phyloP scores from a whole-genome alignment of 2,797 vertebrate genomes.

The Knipowitschia caucasica region DNA sequence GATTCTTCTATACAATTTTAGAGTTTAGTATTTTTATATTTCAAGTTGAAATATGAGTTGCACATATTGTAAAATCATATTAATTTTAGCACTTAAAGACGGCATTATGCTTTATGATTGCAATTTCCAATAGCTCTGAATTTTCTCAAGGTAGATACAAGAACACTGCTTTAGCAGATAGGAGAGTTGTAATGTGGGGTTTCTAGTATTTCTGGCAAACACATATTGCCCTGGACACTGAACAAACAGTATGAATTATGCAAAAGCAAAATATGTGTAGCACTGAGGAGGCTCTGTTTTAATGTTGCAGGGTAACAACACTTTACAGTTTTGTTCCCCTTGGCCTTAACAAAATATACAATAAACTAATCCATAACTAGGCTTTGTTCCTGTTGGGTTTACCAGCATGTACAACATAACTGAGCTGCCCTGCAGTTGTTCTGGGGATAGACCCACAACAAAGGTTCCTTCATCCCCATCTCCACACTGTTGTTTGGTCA shows the following conservation, averaged over 20 bases:
- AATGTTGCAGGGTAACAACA: conserved; percentile 15
- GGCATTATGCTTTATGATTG: too few relatives aligned
- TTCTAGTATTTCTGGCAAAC: conserved; percentile 3
- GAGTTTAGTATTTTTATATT: conserved; percentile 3
- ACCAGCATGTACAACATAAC: neutral
- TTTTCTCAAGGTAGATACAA: conserved; percentile 9
- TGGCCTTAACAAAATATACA: neutral
- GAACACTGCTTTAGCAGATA: neutral
- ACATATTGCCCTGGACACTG: neutral
- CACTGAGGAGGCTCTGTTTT: conserved; percentile 5
- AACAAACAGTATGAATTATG: conserved; percentile 12
- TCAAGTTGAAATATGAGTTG: neutral
- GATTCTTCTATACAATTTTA: neutral
- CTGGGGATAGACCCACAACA: neutral
- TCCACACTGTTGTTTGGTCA: too few relatives aligned
- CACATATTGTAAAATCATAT: neutral
- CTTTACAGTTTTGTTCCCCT: neutral
- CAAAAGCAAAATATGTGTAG: conserved; percentile 9
- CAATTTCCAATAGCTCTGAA: neutral
- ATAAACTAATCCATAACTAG: neutral
- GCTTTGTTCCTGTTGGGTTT: neutral
- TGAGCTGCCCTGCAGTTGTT: neutral
- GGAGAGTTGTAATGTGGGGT: neutral
- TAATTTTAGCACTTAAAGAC: too few relatives aligned
- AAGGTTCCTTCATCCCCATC: too few relatives aligned